Conservation (phyloP, 1,140 invertebrate genomes). For the Centruroides vittatus region DNA sequence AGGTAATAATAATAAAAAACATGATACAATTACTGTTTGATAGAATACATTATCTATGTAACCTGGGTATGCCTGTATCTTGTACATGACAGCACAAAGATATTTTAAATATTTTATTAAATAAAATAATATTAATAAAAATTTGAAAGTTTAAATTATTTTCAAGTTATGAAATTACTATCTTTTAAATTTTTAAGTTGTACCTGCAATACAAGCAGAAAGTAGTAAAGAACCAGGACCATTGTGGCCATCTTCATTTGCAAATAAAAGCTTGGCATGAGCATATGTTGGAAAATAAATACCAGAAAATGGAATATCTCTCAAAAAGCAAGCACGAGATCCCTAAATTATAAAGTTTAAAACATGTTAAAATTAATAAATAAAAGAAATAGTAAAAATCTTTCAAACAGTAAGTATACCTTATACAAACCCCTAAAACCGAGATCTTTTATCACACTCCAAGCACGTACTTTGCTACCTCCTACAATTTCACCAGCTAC, state of each 20-base stretch:
- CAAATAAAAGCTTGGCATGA: conserved; percentile 67
- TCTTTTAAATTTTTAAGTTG: no score
- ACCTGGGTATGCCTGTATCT: no score
- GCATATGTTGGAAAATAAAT: conserved; percentile 98
- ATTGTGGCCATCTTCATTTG: conserved; percentile 84
- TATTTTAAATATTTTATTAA: no score
- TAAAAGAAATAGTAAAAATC: conserved; percentile 1
- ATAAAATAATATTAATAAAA: no score
- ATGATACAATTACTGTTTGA: no score
- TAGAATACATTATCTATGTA: no score
- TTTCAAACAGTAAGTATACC: no score
- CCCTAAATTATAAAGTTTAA: conserved; percentile 45
- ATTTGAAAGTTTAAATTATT: no score
- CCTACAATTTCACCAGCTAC: conserved; percentile 92
- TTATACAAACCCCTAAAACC: conserved; percentile 92
- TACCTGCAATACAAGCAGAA: conserved; percentile 59
- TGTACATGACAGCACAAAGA: no score
- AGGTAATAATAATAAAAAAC: no score
- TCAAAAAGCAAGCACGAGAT: conserved; percentile 78
- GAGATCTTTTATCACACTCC: conserved; percentile 76
- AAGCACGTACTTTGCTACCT: conserved; percentile 58
- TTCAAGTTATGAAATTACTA: no score
- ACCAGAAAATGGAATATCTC: conserved; percentile 93
- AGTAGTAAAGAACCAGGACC: conserved; percentile 67
- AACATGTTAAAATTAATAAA: background rate